phyloP scores from a whole-genome alignment of 2,113 vertebrate genomes.

The Aphyosemion australe region DNA sequence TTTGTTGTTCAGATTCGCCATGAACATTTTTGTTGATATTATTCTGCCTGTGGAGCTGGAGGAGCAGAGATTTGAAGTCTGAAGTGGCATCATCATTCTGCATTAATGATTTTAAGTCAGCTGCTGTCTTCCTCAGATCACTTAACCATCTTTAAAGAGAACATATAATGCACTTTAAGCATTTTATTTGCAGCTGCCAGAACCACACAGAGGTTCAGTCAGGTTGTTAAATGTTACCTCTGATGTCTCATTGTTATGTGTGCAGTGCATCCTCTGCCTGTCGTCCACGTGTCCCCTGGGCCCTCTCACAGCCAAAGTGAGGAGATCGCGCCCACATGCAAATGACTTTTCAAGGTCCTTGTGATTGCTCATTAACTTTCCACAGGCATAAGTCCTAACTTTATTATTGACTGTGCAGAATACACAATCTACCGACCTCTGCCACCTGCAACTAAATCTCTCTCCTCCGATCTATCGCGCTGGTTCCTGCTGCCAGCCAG shows the following conservation, averaged over 20 bases:
- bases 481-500: conserved; percentile 86
- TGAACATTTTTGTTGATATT: too few relatives aligned
- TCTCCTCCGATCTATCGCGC: conserved; percentile 92
- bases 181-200: too few relatives aligned
- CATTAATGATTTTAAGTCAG: too few relatives aligned
- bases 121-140: not conserved
- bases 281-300: conserved; percentile 70
- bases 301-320: conserved; percentile 78
- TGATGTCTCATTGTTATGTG: conserved; percentile 17
- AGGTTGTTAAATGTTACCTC: not conserved
- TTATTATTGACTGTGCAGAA: conserved; percentile 99
- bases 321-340: conserved; percentile 86
- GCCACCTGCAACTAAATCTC: conserved; percentile 97
- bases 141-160: not conserved
- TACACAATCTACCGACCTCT: conserved; percentile 99
- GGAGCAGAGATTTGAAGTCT: too few relatives aligned
- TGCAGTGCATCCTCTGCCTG: not conserved
- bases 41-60: too few relatives aligned
- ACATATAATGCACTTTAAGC: not conserved
- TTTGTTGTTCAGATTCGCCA: too few relatives aligned
- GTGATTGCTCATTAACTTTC: conserved; percentile 98
- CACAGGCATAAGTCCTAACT: conserved; percentile 95
- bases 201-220: not conserved
- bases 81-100: too few relatives aligned
- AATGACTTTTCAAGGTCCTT: conserved; percentile 99